Conservation (phyloP, 2,797 vertebrate species). For the Kryptopterus vitreolus region DNA sequence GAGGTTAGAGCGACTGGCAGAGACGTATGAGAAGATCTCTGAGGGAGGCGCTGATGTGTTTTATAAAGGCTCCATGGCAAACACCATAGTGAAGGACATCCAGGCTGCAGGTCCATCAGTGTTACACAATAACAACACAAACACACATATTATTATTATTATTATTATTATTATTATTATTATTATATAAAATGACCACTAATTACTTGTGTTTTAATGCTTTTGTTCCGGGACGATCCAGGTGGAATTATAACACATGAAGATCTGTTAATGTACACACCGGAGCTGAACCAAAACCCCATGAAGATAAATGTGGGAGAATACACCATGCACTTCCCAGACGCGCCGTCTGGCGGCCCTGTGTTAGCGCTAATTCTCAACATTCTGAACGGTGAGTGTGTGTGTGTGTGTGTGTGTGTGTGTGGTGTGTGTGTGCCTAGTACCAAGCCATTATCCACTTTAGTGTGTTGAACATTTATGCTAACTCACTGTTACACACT, state of each 20-base stretch:
- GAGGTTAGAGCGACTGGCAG: slow-evolving; percentile 72
- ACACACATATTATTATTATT: too few relatives aligned
- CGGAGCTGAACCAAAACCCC: slow-evolving; percentile 80
- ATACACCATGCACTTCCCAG: slow-evolving; percentile 81
- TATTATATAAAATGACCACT: too few relatives aligned
- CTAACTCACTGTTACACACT: slow-evolving; percentile 9
- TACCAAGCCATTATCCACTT: neutral
- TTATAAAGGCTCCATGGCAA: slow-evolving; percentile 78
- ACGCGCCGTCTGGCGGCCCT: slow-evolving; percentile 88
- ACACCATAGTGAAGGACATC: slow-evolving; percentile 86
- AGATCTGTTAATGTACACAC: slow-evolving; percentile 83
- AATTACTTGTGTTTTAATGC: neutral
- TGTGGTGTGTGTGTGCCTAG: neutral
- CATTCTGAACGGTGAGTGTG: slow-evolving; percentile 86
- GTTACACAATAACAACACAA: too few relatives aligned
- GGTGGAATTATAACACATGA: slow-evolving; percentile 88
- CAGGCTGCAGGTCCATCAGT: slow-evolving; percentile 73
- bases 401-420: slow-evolving; percentile 8
- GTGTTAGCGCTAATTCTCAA: slow-evolving; percentile 93
- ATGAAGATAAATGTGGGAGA: slow-evolving; percentile 79
- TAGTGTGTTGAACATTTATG: neutral
- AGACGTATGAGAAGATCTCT: slow-evolving; percentile 78
- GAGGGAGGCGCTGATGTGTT: slow-evolving; percentile 77
- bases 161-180: too few relatives aligned
- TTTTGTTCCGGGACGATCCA: slow-evolving; percentile 56